Conservation (phyloP, 2,113 vertebrate genomes). For the Oreotrochilus melanogaster region DNA sequence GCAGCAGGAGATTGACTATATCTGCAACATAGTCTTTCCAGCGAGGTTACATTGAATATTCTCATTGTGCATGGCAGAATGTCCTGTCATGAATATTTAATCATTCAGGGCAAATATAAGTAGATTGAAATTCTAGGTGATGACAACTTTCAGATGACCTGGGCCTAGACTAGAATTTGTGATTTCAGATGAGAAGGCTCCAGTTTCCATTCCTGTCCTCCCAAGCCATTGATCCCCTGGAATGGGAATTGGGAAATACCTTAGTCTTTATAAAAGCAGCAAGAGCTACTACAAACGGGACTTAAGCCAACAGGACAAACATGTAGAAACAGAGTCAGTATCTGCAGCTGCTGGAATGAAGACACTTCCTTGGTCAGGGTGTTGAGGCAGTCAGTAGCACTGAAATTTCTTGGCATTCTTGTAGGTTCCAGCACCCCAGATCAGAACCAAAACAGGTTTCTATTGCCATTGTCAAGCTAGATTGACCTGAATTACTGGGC, state of each 20-base stretch:
- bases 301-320: not conserved
- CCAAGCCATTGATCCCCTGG: fast-evolving
- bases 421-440: not conserved
- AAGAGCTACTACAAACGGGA: not conserved
- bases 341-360: not conserved
- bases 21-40: slow-evolving; percentile 25
- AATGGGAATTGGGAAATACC: not conserved
- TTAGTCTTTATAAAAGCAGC: not conserved
- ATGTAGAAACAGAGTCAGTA: not conserved
- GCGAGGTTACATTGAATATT: slow-evolving; percentile 37
- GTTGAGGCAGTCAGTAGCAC: not conserved
- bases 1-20: not conserved
- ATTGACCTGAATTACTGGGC: not conserved
- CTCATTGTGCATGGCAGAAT: not conserved
- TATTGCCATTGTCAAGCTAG: not conserved
- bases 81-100: slow-evolving; percentile 55
- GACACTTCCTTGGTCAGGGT: not conserved
- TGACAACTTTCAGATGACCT: slow-evolving; percentile 41
- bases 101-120: slow-evolving; percentile 49
- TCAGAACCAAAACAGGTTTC: not conserved
- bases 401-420: not conserved
- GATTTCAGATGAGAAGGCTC: not conserved
- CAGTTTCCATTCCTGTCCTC: not conserved
- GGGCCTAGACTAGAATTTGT: slow-evolving; percentile 19
- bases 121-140: slow-evolving; percentile 45